Conservation (phyloP, 2,888 invertebrate species). For the Amorpha juglandis region DNA sequence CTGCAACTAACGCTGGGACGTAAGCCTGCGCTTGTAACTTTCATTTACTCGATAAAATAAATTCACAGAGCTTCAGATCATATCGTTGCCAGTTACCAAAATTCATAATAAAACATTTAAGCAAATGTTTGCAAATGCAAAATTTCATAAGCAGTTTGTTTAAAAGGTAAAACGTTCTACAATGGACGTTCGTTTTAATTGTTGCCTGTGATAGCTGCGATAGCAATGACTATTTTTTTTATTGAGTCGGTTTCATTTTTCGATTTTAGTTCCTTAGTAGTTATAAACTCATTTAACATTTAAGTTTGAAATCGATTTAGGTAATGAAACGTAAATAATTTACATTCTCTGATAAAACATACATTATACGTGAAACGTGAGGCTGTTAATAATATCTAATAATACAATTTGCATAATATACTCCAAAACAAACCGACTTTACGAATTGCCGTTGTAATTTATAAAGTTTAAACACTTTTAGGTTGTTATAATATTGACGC, state of each 20-base stretch:
- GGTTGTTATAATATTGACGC: slow-evolving; percentile 8
- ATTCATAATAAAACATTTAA: background rate
- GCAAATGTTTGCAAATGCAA: no score
- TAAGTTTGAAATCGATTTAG: no score
- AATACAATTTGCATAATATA: background rate
- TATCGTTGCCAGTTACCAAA: background rate
- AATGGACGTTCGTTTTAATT: no score
- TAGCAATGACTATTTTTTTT: no score
- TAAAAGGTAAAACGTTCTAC: no score
- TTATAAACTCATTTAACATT: no score
- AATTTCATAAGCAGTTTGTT: background rate
- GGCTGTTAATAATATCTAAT: no score
- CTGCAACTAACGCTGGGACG: slow-evolving; percentile 42
- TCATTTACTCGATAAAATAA: slow-evolving; percentile 35
- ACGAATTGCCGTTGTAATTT: slow-evolving; percentile 4
- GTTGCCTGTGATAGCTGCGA: no score
- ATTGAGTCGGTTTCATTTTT: no score
- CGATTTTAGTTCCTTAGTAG: no score
- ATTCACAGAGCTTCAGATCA: slow-evolving; percentile 18
- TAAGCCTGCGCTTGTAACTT: slow-evolving; percentile 36
- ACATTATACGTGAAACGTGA: no score
- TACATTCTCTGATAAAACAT: background rate
- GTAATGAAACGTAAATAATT: background rate
- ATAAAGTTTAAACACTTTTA: slow-evolving; percentile 13
- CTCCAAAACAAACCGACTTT: background rate